phyloP scores from a whole-genome alignment of 2,113 vertebrate species.

The Forbesichthys agassizii region DNA sequence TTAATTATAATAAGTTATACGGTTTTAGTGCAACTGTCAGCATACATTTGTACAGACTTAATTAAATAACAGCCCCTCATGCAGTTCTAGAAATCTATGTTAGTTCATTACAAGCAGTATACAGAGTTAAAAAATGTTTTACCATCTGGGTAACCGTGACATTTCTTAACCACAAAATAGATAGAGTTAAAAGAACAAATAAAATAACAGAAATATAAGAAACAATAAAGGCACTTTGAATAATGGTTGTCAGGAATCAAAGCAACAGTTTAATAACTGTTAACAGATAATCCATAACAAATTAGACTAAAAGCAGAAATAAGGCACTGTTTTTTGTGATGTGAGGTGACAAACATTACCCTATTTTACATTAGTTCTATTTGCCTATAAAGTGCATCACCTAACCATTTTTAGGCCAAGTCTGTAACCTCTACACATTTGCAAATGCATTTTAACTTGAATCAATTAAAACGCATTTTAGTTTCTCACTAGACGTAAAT shows the following conservation, averaged over 20 bases:
- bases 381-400: constrained; percentile 72
- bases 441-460: not conserved
- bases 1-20: constrained; percentile 4
- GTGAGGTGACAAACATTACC: constrained; percentile 18
- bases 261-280: constrained; percentile 2
- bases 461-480: constrained; percentile 2
- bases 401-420: constrained; percentile 19
- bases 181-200: constrained; percentile 10
- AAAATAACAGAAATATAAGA: constrained; percentile 20
- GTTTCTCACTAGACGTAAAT: not conserved
- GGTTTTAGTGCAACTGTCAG: constrained; percentile 43
- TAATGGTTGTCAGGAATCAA: constrained; percentile 6
- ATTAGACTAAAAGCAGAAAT: constrained; percentile 21
- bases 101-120: constrained; percentile 23
- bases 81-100: not conserved
- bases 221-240: constrained; percentile 63
- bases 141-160: constrained; percentile 32
- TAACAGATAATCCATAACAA: constrained; percentile 7
- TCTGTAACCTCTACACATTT: constrained; percentile 18
- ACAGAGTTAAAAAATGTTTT: constrained; percentile 33
- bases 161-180: constrained; percentile 25
- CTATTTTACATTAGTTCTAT: constrained; percentile 34
- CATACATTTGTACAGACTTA: constrained; percentile 30
- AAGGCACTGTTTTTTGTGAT: constrained; percentile 56
- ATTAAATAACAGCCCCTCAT: constrained; percentile 15